These are phyloP conservation scores for Nasonia vitripennis DNA, from an alignment of 1,140 invertebrate species.

Conservation along the genomic window DNA sequence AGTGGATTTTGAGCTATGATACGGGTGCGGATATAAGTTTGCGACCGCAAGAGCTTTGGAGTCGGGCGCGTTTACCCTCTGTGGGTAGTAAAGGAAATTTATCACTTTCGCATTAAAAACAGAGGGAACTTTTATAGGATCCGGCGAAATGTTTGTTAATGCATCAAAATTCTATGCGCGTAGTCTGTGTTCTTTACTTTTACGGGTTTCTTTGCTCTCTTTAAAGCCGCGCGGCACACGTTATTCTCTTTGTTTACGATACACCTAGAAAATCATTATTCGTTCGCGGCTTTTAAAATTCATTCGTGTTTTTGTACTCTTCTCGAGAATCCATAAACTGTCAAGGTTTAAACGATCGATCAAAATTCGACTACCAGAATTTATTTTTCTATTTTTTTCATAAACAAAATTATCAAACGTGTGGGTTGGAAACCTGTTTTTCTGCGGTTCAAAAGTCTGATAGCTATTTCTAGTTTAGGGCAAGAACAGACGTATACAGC, in stretches of 20 bases:
- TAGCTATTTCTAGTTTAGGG: neutral
- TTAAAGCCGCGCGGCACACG: neutral
- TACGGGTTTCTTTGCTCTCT: conserved; percentile 4
- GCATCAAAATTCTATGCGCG: conserved; percentile 18
- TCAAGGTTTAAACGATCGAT: too few species aligned
- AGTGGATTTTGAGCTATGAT: neutral
- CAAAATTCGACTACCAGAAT: too few species aligned
- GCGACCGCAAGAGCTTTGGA: neutral
- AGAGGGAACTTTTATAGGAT: neutral
- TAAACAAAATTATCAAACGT: too few species aligned
- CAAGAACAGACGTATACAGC: neutral
- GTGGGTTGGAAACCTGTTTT: neutral
- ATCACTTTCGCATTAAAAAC: neutral
- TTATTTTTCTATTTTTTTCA: too few species aligned
- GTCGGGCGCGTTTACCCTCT: neutral
- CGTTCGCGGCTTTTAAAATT: neutral
- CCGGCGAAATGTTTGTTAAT: conserved; percentile 28
- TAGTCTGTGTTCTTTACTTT: neutral
- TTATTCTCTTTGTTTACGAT: neutral
- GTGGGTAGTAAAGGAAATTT: neutral
- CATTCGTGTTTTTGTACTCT: neutral
- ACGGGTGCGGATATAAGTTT: neutral
- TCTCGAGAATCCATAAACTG: too few species aligned
- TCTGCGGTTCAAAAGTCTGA: neutral
- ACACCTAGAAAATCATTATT: neutral